Evolutionary conservation across 2,797 vertebrate species (phyloP).

Genomic region (Melanotaenia nigrans): DNA sequence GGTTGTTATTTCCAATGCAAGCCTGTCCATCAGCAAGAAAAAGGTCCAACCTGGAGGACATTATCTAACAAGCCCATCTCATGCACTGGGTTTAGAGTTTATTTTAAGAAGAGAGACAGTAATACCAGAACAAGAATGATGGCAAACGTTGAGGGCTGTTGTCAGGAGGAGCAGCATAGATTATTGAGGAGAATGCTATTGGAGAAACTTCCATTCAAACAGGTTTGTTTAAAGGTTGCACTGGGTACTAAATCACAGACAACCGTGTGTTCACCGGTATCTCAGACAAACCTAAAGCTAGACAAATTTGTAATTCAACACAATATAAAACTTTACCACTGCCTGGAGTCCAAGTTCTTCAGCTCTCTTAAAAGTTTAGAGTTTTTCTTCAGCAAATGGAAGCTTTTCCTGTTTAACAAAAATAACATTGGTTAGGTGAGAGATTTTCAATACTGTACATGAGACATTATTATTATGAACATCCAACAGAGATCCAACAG

Average conservation of each 20-base stretch:
- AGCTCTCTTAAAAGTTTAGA: conserved; percentile 96
- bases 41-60: conserved; percentile 63
- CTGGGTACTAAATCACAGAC: background rate
- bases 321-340: conserved; percentile 85
- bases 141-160: conserved; percentile 59
- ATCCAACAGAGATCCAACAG: background rate
- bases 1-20: conserved; percentile 68
- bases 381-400: conserved; percentile 98
- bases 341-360: conserved; percentile 97
- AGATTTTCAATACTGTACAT: conserved; percentile 1
- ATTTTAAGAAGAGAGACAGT: conserved; percentile 54
- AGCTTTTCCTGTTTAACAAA: conserved; percentile 89
- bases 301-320: conserved; percentile 3
- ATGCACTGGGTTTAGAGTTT: conserved; percentile 68
- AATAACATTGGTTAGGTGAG: conserved; percentile 16
- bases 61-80: conserved; percentile 76
- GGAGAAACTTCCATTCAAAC: conserved; percentile 58
- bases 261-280: background rate
- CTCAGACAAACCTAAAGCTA: conserved; percentile 1
- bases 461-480: conserved; percentile 6
- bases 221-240: conserved; percentile 16
- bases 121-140: conserved; percentile 33
- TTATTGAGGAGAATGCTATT: conserved; percentile 47
- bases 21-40: conserved; percentile 58
- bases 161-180: conserved; percentile 64